phyloP scores from a whole-genome alignment of 53 echinoderm and acorn worm genomes.

The Actinopyga echinites region DNA sequence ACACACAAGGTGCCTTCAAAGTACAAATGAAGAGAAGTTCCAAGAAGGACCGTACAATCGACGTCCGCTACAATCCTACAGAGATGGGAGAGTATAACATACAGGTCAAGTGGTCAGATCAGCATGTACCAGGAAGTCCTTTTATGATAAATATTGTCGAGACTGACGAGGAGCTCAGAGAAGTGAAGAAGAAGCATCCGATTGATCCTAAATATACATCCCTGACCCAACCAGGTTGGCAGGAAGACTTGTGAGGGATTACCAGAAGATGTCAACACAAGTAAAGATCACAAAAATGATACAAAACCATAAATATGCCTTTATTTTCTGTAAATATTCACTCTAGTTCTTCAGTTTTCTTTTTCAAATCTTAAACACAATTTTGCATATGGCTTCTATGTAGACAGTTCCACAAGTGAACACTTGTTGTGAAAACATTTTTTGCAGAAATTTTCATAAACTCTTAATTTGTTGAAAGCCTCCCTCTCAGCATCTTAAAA shows the following conservation, averaged over 20 bases:
- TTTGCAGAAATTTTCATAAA: too few relatives aligned
- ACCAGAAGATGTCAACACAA: neutral
- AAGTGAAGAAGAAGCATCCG: conserved; percentile 62
- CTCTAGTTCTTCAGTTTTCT: too few relatives aligned
- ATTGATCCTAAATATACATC: conserved; percentile 36
- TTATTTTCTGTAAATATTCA: too few relatives aligned
- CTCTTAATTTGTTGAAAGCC: too few relatives aligned
- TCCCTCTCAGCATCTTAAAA: too few relatives aligned
- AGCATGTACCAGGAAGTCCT: conserved; percentile 90
- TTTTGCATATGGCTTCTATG: too few relatives aligned
- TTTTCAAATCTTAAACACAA: too few relatives aligned
- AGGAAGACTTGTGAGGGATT: conserved; percentile 69
- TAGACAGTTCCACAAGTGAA: too few relatives aligned
- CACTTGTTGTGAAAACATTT: too few relatives aligned
- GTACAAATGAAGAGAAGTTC: conserved; percentile 83
- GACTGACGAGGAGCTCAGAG: conserved; percentile 60
- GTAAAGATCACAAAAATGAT: neutral
- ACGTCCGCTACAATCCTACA: conserved; percentile 80
- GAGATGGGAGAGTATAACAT: conserved; percentile 90
- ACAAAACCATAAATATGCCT: too few relatives aligned
- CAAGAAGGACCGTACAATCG: conserved; percentile 86
- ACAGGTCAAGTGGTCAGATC: conserved; percentile 95
- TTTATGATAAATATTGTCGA: conserved; percentile 83
- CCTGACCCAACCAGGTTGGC: conserved; percentile 52
- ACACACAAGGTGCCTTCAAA: conserved; percentile 88